Conservation (phyloP, 2,797 vertebrate genomes). For the Pipistrellus kuhlii region DNA sequence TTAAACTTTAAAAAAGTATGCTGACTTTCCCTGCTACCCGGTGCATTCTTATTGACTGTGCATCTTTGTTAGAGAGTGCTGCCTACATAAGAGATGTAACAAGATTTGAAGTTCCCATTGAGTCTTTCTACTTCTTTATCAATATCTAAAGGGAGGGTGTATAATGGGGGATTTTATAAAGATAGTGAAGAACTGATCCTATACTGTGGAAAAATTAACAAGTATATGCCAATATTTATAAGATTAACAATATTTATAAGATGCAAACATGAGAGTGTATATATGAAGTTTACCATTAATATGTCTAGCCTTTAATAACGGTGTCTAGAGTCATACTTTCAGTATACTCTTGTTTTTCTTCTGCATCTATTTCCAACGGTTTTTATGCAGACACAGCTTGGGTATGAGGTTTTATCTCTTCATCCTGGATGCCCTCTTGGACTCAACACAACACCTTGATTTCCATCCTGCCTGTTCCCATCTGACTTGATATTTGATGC, state of each 20-base stretch:
- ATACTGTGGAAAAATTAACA: not conserved
- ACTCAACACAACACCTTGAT: not conserved
- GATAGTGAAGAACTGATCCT: not conserved
- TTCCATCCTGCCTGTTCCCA: not conserved
- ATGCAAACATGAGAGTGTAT: not conserved
- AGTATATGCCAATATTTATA: not conserved
- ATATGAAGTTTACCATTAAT: not conserved
- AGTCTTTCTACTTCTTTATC: not conserved
- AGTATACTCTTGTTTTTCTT: not conserved
- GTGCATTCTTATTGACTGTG: not conserved
- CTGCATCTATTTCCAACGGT: constrained; percentile 33
- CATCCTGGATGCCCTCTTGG: not conserved
- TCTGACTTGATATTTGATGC: not conserved
- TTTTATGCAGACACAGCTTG: not conserved
- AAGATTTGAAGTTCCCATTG: constrained; percentile 28
- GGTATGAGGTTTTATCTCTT: not conserved
- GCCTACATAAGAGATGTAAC: constrained; percentile 17
- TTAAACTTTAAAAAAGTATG: constrained; percentile 43
- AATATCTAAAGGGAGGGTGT: not conserved
- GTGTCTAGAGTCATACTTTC: not conserved
- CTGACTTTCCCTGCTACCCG: not conserved
- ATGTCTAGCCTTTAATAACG: not conserved
- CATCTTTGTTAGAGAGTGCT: not conserved
- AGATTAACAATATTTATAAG: not conserved
- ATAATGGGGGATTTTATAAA: not conserved